phyloP scores from a whole-genome alignment of 2,113 vertebrate species.

The Perca schrenkii region DNA sequence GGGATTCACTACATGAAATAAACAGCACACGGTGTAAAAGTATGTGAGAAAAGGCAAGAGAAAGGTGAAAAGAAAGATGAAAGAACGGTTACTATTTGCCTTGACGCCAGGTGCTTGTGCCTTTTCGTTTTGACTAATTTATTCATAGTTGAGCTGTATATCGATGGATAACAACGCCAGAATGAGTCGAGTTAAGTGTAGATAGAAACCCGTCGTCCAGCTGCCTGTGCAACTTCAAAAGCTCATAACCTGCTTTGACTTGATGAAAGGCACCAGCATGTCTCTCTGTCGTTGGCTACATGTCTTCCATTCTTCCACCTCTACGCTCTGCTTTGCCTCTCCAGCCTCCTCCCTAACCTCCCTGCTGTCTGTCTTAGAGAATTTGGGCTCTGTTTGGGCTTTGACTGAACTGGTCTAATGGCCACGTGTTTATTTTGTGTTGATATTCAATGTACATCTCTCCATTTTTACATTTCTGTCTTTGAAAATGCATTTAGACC shows the following conservation, averaged over 20 bases:
- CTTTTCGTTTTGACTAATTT: conserved; percentile 49
- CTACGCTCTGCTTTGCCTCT: background rate
- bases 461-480: background rate
- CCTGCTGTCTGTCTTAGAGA: too few species aligned
- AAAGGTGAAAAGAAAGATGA: conserved; percentile 1
- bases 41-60: conserved; percentile 46
- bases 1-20: background rate
- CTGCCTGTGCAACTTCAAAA: conserved; percentile 2
- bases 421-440: background rate
- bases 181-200: conserved; percentile 33
- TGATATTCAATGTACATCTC: background rate
- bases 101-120: conserved; percentile 36
- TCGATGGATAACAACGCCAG: background rate
- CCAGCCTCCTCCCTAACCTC: background rate
- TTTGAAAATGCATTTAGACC: background rate
- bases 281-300: background rate
- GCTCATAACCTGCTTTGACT: background rate
- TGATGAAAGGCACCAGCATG: background rate
- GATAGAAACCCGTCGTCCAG: background rate
- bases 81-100: conserved; percentile 15
- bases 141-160: conserved; percentile 21
- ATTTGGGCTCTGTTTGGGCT: background rate
- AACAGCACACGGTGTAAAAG: conserved; percentile 17
- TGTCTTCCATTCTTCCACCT: background rate
- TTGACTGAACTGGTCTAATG: conserved; percentile 9